A percentile compares a stretch with the other conserved stretches of the same genome.
phyloP scores from a whole-genome alignment of 2,888 invertebrate species.

The Caradrina clavipalpis region DNA sequence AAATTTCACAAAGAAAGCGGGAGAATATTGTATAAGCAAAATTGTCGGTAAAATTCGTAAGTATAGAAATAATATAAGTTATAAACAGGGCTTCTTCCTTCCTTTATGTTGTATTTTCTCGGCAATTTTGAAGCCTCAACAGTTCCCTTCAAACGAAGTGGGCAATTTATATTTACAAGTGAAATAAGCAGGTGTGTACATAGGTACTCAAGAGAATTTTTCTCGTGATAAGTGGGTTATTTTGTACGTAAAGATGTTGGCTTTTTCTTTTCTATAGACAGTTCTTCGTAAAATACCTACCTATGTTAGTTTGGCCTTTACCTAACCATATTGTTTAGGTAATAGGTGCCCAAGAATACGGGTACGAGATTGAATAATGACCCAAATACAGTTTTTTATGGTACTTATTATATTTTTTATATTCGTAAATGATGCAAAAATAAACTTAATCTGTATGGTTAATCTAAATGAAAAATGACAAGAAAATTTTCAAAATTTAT shows the following conservation, averaged over 20 bases:
- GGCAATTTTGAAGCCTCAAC: constrained; percentile 32
- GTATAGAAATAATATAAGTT: constrained; percentile 22
- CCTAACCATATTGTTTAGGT: constrained; percentile 20
- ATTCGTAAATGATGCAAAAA: too few relatives aligned
- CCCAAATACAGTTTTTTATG: not conserved
- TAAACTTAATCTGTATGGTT: too few relatives aligned
- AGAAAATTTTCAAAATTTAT: too few relatives aligned
- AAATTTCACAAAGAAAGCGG: constrained; percentile 71
- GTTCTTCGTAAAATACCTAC: constrained; percentile 5
- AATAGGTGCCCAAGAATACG: constrained; percentile 15
- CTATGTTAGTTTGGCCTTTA: constrained; percentile 16
- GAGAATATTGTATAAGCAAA: constrained; percentile 61
- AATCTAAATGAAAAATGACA: too few relatives aligned
- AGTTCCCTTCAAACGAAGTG: constrained; percentile 51
- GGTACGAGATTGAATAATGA: constrained; percentile 3
- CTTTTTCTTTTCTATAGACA: constrained; percentile 7
- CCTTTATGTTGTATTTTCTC: constrained; percentile 34
- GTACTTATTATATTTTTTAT: too few relatives aligned
- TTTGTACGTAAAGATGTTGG: not conserved
- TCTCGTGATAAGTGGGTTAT: not conserved
- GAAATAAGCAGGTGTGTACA: constrained; percentile 48
- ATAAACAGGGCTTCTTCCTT: constrained; percentile 40
- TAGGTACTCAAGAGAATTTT: constrained; percentile 27
- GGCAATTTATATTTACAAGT: constrained; percentile 59
- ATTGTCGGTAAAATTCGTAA: constrained; percentile 25